Conservation (phyloP, 2,797 vertebrate species). For the Xerus rutilus region DNA sequence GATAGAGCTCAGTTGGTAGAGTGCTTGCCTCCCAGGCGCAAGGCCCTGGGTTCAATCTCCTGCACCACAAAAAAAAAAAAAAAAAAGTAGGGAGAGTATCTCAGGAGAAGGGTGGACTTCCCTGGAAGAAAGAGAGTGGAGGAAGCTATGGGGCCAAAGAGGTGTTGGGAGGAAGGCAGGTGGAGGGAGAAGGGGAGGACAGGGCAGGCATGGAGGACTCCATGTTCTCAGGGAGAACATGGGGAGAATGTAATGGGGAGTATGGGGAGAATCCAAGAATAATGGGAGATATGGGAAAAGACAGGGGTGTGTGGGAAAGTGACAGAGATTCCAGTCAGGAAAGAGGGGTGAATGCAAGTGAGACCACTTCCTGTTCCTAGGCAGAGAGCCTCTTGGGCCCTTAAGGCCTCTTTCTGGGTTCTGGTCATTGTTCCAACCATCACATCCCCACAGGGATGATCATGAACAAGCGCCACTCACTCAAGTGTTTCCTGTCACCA, state of each 20-base stretch:
- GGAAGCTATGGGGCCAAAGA: neutral
- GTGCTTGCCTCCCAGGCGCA: too few species aligned
- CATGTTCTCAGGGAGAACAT: neutral
- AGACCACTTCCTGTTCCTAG: neutral
- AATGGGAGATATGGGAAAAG: accelerated
- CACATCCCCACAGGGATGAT: neutral
- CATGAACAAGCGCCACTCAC: neutral
- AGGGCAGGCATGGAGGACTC: neutral
- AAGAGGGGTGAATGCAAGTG: neutral
- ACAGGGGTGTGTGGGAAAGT: too few species aligned
- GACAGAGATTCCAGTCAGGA: accelerated
- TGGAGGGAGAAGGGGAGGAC: neutral
- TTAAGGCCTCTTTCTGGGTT: neutral
- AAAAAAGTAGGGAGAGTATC: neutral
- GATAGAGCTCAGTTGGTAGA: too few species aligned
- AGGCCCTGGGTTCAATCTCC: too few species aligned
- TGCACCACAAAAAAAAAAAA: too few species aligned
- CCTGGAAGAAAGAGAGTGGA: neutral
- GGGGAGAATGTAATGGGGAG: too few species aligned
- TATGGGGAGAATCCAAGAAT: neutral
- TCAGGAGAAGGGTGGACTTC: neutral
- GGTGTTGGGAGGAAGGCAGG: neutral
- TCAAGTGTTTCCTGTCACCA: neutral
- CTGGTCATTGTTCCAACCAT: neutral
- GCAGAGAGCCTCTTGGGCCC: neutral